These are phyloP conservation scores for Pterostichus niger DNA, from an alignment of 2,888 invertebrate genomes.

Conservation along the genomic window DNA sequence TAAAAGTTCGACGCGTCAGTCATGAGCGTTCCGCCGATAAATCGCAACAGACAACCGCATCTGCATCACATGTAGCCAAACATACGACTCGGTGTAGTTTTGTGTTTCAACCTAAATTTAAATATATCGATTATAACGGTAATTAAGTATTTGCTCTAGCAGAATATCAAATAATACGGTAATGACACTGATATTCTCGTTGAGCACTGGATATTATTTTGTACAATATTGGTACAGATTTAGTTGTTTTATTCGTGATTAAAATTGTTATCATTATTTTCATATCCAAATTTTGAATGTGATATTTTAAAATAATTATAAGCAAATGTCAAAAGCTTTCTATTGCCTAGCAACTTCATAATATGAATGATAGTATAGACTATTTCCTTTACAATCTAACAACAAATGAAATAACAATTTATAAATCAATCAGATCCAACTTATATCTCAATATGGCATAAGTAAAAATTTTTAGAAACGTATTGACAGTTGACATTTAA, in stretches of 20 bases:
- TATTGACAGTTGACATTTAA: too few relatives aligned
- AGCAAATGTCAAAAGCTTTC: too few relatives aligned
- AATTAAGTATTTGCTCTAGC: conserved; percentile 41
- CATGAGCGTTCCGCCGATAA: conserved; percentile 11
- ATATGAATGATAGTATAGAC: too few relatives aligned
- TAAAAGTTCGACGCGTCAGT: conserved; percentile 40
- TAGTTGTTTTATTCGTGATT: neutral
- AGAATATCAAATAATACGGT: conserved; percentile 9
- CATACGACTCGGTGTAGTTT: neutral
- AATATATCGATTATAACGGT: conserved; percentile 38
- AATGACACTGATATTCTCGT: conserved; percentile 4
- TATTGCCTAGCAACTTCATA: too few relatives aligned
- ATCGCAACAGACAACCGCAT: conserved; percentile 28
- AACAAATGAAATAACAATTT: too few relatives aligned
- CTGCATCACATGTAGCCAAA: neutral
- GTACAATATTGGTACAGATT: neutral
- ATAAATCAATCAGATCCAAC: too few relatives aligned
- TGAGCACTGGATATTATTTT: conserved; percentile 13
- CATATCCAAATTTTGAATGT: too few relatives aligned
- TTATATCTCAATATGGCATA: too few relatives aligned
- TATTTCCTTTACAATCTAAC: too few relatives aligned
- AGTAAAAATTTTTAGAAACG: too few relatives aligned
- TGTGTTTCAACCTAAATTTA: conserved; percentile 16
- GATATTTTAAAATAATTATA: too few relatives aligned
- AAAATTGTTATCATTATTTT: too few relatives aligned